phyloP scores from a whole-genome alignment of 2,797 vertebrate species.

The Alosa sapidissima region DNA sequence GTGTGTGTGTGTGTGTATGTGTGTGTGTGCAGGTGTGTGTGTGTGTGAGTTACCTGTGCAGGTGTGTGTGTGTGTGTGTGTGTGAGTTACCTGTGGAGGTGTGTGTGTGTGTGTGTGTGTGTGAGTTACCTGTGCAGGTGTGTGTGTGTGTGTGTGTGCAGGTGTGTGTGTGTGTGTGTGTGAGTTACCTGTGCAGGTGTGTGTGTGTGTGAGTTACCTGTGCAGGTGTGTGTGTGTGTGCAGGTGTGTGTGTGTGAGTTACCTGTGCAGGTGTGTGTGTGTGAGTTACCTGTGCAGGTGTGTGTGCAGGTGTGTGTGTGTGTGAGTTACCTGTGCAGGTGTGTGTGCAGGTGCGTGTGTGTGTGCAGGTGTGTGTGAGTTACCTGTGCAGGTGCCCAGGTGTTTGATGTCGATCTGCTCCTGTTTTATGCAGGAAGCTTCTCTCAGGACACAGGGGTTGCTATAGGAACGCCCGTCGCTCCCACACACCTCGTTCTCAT shows the following conservation, averaged over 20 bases:
- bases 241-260: background rate
- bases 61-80: background rate
- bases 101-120: background rate
- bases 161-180: background rate
- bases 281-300: too few species aligned
- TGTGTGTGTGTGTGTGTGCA: too few species aligned
- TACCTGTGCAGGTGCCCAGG: background rate
- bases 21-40: background rate
- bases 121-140: too few species aligned
- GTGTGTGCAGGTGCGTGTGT: too few species aligned
- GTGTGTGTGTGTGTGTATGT: background rate
- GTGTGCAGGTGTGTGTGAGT: background rate
- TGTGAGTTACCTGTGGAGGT: background rate
- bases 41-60: background rate
- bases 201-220: background rate
- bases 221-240: background rate
- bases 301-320: too few species aligned
- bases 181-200: background rate
- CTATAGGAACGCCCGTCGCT: conserved; percentile 93
- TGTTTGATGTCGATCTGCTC: background rate
- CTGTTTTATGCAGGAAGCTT: conserved; percentile 53
- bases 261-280: too few species aligned
- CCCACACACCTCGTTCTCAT: conserved; percentile 92
- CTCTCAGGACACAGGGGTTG: conserved; percentile 90
- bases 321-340: too few species aligned